These are phyloP conservation scores for Dasyprocta punctata DNA, from an alignment of 2,113 vertebrate genomes.

Conservation along the genomic window DNA sequence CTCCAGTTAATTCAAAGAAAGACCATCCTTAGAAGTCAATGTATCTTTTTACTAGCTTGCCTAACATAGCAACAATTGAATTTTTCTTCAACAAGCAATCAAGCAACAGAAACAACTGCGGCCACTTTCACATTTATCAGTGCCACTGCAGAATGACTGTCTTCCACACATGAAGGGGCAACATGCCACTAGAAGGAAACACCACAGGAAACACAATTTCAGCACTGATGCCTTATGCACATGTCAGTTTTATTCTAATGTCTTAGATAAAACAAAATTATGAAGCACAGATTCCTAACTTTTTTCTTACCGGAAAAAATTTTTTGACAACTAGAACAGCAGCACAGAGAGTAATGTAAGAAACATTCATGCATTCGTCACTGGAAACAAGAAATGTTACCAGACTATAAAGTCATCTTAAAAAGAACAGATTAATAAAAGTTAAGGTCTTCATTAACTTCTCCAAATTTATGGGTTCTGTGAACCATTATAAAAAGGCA, in stretches of 20 bases:
- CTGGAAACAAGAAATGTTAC: not conserved
- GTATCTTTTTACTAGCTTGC: not conserved
- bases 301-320: not conserved
- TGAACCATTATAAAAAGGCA: not conserved
- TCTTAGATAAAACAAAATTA: not conserved
- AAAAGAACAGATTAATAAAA: not conserved
- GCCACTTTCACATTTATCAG: not conserved
- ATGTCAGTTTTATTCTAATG: not conserved
- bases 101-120: not conserved
- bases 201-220: not conserved
- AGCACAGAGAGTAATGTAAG: not conserved
- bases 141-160: not conserved
- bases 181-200: not conserved
- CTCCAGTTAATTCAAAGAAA: constrained; percentile 9
- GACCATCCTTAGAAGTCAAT: constrained; percentile 47
- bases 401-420: not conserved
- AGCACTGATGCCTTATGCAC: rapidly evolving
- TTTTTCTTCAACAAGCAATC: constrained; percentile 44
- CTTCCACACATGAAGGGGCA: rapidly evolving
- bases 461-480: not conserved
- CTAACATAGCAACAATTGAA: constrained; percentile 2
- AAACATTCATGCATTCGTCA: not conserved
- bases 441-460: not conserved
- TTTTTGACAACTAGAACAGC: not conserved
- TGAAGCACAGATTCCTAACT: not conserved